phyloP scores from a whole-genome alignment of 2,113 vertebrate species.

The Marcusenius ussheri region DNA sequence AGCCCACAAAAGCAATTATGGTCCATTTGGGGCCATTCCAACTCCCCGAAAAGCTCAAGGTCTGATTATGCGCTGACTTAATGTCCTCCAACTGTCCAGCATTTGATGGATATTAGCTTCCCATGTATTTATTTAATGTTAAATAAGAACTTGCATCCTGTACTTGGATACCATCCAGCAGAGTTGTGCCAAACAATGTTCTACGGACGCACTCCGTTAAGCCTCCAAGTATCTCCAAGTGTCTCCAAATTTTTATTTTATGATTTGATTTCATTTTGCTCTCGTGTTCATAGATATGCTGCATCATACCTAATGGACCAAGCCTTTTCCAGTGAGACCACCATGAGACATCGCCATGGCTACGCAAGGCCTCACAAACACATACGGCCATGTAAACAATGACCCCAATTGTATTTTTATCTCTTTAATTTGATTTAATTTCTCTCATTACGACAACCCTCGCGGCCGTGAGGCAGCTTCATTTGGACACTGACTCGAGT shows the following conservation, averaged over 20 bases:
- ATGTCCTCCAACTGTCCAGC: constrained; percentile 7
- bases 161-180: constrained; percentile 1
- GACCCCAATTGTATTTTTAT: neutral
- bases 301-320: constrained; percentile 11
- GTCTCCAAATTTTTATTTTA: constrained; percentile 20
- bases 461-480: neutral
- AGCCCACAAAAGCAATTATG: constrained; percentile 19
- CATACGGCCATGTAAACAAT: constrained; percentile 1
- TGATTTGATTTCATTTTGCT: constrained; percentile 1
- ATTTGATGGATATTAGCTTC: constrained; percentile 22
- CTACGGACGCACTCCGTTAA: constrained; percentile 10
- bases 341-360: constrained; percentile 18
- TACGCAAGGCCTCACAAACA: constrained; percentile 26
- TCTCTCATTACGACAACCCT: neutral
- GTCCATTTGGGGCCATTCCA: constrained; percentile 16
- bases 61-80: constrained; percentile 23
- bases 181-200: neutral
- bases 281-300: constrained; percentile 1
- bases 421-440: constrained; percentile 13
- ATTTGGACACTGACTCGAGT: constrained; percentile 16
- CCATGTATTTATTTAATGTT: constrained; percentile 14
- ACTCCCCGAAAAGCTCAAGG: constrained; percentile 1
- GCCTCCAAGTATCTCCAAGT: constrained; percentile 14
- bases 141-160: constrained; percentile 13
- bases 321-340: neutral